Evolutionary conservation across 2,113 vertebrate species (phyloP), one percentile per base, ranked within the genome.

Genomic region (Corydoras maculifer): DNA sequence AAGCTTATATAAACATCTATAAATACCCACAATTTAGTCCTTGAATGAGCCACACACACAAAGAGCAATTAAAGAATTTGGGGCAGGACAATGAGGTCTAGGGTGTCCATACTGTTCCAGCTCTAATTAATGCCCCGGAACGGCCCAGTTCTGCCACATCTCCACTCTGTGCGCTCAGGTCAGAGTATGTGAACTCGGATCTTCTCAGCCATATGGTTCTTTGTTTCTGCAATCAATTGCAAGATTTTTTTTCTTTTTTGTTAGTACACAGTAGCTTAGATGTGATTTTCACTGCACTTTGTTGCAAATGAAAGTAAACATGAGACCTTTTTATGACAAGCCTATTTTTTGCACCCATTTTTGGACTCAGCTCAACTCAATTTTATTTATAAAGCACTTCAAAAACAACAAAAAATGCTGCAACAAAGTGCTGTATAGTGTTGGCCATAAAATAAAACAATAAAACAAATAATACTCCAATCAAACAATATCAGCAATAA

Each of bases 121-220:
- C 49, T 68, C 69, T 73, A 76, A 80, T 80, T 72, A 72, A 80
- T 66, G 53, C 62, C 35, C 67, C 8, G 12, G 49, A 71, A 65
- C 31, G 59, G 74, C 78, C 80, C 69, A 68, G 73, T 66, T 80
- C 62, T 72, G 49, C 69, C 57, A 18, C 75, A 70, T 62, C 59
- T 71, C 43, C 54, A 68, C 69, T 76, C n/a, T 68, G 72, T 58
- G 55, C 59, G 66, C 66, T 43, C 43, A 60, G 72, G 65, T 78
- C 71, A 72, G 62, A 73, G 74, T 73, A 75, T 77, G 76, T 58
- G 58, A 72, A 62, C 74, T 61, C 63, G 61, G 29, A 75, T 68
- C 74, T 81, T 78, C 64, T 78, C 74, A 64, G 58, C 58, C 65
- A 70, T 72, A 25, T 69, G 67, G 51, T 70, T 66, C 43, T 78